Evolutionary conservation across 2,797 vertebrate species (phyloP).

Genomic region (Eremophila alpestris): DNA sequence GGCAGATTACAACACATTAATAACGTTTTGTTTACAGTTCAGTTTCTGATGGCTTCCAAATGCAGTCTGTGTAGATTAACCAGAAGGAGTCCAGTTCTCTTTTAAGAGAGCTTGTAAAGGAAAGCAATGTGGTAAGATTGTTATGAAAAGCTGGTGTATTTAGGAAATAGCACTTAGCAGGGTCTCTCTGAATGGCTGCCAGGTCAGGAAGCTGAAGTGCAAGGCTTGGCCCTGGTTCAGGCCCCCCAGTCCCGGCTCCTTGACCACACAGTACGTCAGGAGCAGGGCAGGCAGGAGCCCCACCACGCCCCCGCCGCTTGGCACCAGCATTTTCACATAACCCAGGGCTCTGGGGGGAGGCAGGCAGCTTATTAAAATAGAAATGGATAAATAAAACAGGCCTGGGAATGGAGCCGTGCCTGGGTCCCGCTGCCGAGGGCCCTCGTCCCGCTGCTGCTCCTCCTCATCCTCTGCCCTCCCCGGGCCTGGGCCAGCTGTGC

Average conservation of each 20-base stretch:
- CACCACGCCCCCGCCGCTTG: constrained; percentile 77
- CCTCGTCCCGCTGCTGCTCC: not conserved
- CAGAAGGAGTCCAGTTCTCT: constrained; percentile 82
- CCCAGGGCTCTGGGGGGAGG: constrained; percentile 86
- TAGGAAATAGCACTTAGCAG: constrained; percentile 92
- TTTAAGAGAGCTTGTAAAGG: constrained; percentile 85
- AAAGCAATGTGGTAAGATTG: constrained; percentile 88
- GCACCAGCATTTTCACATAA: constrained; percentile 91
- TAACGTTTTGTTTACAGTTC: constrained; percentile 94
- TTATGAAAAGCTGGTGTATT: constrained; percentile 90
- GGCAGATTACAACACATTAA: constrained; percentile 93
- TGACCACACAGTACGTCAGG: constrained; percentile 87
- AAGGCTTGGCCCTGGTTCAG: constrained; percentile 87
- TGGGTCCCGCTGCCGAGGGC: constrained; percentile 69
- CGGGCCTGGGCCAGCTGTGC: fast-evolving
- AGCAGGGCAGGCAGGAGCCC: constrained; percentile 78
- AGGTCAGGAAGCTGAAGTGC: constrained; percentile 92
- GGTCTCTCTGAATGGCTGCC: constrained; percentile 89
- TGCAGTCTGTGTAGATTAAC: constrained; percentile 88
- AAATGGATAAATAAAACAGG: constrained; percentile 84
- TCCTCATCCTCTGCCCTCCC: not conserved
- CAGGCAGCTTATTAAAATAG: constrained; percentile 85
- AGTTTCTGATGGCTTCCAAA: constrained; percentile 93
- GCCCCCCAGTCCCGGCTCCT: constrained; percentile 78
- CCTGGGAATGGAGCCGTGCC: constrained; percentile 86